Evolutionary conservation across 2,797 vertebrate genomes (phyloP).

Genomic region (Naso thynnoides): DNA sequence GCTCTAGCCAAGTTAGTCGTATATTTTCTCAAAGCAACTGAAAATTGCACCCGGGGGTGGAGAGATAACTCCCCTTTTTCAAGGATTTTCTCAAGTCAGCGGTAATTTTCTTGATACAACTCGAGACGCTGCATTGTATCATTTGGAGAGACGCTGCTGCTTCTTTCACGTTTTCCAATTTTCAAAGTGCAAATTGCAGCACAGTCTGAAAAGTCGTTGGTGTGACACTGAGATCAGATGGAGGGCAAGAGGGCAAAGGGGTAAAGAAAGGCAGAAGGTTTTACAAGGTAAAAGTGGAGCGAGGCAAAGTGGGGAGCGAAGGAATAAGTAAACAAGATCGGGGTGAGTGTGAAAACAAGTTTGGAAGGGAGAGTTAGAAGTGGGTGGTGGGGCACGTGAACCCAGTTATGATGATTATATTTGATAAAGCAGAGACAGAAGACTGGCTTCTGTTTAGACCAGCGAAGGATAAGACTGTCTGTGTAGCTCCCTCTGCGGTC

Average conservation of each 20-base stretch:
- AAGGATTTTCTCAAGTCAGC: background rate
- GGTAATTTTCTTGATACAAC: background rate
- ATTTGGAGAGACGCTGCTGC: too few relatives aligned
- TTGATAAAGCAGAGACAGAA: conserved; percentile 5
- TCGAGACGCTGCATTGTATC: background rate
- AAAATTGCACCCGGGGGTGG: background rate
- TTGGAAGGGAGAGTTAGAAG: too few relatives aligned
- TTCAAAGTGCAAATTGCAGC: background rate
- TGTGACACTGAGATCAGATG: background rate
- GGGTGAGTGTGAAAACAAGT: too few relatives aligned
- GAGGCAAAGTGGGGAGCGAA: background rate
- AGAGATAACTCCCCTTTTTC: background rate
- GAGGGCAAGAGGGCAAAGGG: background rate
- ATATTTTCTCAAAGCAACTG: conserved; percentile 21
- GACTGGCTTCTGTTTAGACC: background rate
- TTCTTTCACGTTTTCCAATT: background rate
- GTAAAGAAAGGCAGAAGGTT: background rate
- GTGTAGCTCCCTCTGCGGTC: conserved; percentile 33
- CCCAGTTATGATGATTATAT: conserved; percentile 4
- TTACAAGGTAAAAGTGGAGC: background rate
- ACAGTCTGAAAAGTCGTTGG: background rate
- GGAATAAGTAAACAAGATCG: background rate
- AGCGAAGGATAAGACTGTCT: conserved; percentile 5
- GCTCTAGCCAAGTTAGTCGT: conserved; percentile 1
- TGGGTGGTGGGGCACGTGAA: background rate